Evolutionary conservation across 1,140 invertebrate species (phyloP).

Genomic region (Brachionus paranguensis): DNA sequence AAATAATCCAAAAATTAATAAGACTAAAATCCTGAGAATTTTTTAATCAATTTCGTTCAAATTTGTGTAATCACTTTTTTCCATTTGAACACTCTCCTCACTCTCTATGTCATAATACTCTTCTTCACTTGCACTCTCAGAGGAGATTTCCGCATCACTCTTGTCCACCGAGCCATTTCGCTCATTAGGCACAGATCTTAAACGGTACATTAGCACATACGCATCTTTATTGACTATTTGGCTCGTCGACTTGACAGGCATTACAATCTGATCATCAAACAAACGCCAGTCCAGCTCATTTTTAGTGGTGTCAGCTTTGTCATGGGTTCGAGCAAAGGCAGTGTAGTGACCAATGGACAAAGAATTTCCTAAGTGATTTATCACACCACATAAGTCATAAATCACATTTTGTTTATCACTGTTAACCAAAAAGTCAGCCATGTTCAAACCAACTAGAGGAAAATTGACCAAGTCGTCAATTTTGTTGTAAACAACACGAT

Average conservation of each 20-base stretch:
- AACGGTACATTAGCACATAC: conserved; percentile 24
- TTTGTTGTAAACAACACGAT: conserved; percentile 29
- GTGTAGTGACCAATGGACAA: conserved; percentile 26
- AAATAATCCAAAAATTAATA: background rate
- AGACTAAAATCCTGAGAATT: background rate
- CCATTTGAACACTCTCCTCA: conserved; percentile 30
- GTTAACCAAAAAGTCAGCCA: background rate
- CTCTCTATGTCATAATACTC: conserved; percentile 23
- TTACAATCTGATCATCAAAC: conserved; percentile 27
- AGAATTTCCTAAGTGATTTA: conserved; percentile 25
- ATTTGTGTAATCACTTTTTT: conserved; percentile 27
- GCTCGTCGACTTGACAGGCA: background rate
- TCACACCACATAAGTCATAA: conserved; percentile 36
- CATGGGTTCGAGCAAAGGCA: conserved; percentile 25
- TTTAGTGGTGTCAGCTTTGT: background rate
- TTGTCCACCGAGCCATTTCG: background rate
- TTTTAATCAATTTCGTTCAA: conserved; percentile 35
- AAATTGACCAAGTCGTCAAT: background rate
- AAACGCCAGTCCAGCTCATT: conserved; percentile 4
- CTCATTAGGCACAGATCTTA: background rate
- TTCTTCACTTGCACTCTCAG: background rate
- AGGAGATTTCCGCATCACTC: background rate
- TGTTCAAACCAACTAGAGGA: background rate
- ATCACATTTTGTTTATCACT: background rate
- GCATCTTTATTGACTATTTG: background rate